phyloP scores from a whole-genome alignment of 2,888 invertebrate genomes.

The Drosophila acutilabella region DNA sequence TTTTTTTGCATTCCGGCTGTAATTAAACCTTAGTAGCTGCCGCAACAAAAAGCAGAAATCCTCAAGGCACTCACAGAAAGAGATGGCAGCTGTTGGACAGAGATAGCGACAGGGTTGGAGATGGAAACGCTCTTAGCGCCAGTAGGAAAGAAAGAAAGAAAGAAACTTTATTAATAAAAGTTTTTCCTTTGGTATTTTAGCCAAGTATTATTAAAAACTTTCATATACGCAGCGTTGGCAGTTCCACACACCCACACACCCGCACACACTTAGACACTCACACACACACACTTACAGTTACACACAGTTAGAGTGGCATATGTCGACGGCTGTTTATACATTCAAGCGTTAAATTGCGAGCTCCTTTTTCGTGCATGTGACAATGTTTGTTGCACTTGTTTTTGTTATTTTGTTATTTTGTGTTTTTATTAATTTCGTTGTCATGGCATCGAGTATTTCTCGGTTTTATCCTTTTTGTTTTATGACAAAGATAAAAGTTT shows the following conservation, averaged over 20 bases:
- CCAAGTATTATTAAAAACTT: conserved; percentile 80
- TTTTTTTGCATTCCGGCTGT: conserved; percentile 47
- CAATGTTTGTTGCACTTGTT: conserved; percentile 67
- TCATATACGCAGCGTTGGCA: conserved; percentile 74
- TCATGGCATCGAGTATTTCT: conserved; percentile 51
- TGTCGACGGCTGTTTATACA: conserved; percentile 71
- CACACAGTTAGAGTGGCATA: conserved; percentile 52
- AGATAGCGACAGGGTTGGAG: conserved; percentile 10
- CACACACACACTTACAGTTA: conserved; percentile 17
- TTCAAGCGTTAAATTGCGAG: conserved; percentile 70
- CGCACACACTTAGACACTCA: conserved; percentile 4
- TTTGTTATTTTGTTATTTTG: conserved; percentile 44
- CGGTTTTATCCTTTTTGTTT: background rate
- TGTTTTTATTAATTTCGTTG: conserved; percentile 56
- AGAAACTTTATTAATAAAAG: conserved; percentile 81
- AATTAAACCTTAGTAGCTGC: conserved; percentile 72
- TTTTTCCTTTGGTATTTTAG: conserved; percentile 79
- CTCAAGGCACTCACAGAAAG: conserved; percentile 49
- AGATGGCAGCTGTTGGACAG: conserved; percentile 12
- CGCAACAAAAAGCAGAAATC: conserved; percentile 49
- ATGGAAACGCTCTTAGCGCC: conserved; percentile 12
- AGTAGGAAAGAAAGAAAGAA: conserved; percentile 53
- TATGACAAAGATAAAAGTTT: background rate
- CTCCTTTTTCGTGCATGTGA: conserved; percentile 71
- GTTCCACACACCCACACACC: conserved; percentile 30